phyloP scores from a whole-genome alignment of 2,888 invertebrate genomes.

The Eucriotettix oculatus region DNA sequence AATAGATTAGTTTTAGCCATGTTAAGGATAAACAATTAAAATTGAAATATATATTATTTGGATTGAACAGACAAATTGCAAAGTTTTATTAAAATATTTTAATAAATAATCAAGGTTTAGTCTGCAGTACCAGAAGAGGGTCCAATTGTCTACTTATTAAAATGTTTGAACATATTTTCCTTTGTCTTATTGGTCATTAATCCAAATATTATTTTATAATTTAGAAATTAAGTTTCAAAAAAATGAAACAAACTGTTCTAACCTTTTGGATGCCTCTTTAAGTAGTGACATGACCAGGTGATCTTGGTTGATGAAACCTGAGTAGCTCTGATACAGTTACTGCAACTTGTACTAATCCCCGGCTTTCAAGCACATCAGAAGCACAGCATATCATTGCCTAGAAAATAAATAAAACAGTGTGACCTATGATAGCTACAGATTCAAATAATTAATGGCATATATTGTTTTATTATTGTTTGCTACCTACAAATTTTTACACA shows the following conservation, averaged over 20 bases:
- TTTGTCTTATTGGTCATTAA: neutral
- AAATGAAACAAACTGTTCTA: neutral
- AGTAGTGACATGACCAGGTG: constrained; percentile 19
- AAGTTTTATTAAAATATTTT: too few species aligned
- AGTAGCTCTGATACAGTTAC: constrained; percentile 75
- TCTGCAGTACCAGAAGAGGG: too few species aligned
- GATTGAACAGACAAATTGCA: too few species aligned
- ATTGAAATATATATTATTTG: too few species aligned
- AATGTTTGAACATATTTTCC: too few species aligned
- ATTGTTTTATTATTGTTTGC: too few species aligned
- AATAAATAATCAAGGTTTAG: too few species aligned
- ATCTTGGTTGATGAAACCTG: constrained; percentile 40
- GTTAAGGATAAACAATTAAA: too few species aligned
- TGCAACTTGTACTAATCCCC: constrained; percentile 72
- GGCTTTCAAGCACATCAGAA: constrained; percentile 82
- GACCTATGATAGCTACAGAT: neutral
- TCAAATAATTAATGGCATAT: neutral
- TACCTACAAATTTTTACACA: too few species aligned
- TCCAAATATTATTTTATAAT: neutral
- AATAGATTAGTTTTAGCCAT: too few species aligned
- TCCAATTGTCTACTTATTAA: too few species aligned
- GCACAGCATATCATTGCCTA: constrained; percentile 84
- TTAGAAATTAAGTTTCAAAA: neutral
- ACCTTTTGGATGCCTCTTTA: neutral
- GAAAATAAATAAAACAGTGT: constrained; percentile 21